Evolutionary conservation across 2,113 vertebrate species (phyloP).

Genomic region (Catagonus wagneri): DNA sequence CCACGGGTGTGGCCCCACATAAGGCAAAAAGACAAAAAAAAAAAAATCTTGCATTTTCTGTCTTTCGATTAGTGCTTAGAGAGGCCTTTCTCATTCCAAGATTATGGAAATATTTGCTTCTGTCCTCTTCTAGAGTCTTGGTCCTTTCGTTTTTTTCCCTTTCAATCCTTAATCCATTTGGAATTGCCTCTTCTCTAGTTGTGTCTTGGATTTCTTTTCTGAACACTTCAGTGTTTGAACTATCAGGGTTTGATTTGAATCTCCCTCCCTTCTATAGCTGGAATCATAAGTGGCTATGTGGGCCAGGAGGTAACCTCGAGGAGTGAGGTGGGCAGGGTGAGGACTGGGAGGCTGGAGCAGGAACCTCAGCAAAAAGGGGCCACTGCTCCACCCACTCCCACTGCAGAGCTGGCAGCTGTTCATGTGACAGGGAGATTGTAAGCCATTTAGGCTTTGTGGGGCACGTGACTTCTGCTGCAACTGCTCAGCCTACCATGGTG

Average conservation of each 20-base stretch:
- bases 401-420: background rate
- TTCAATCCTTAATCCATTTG: slow-evolving; percentile 7
- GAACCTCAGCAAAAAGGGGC: background rate
- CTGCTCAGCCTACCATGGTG: background rate
- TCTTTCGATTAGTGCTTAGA: background rate
- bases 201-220: background rate
- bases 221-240: background rate
- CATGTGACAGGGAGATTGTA: background rate
- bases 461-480: background rate
- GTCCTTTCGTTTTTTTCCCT: slow-evolving; percentile 19
- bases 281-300: background rate
- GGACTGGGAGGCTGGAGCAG: background rate
- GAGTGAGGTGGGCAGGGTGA: background rate
- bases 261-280: background rate
- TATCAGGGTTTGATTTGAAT: background rate
- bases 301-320: background rate
- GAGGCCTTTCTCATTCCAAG: background rate
- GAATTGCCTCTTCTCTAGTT: background rate
- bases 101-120: background rate
- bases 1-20: no score
- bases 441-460: background rate
- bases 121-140: background rate
- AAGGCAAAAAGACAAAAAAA: no score
- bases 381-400: background rate
- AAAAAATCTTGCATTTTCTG: background rate